A percentile compares a stretch with the other conserved stretches of the same genome.
Conservation (phyloP, 2,888 invertebrate species). For the Sepiola atlantica region DNA sequence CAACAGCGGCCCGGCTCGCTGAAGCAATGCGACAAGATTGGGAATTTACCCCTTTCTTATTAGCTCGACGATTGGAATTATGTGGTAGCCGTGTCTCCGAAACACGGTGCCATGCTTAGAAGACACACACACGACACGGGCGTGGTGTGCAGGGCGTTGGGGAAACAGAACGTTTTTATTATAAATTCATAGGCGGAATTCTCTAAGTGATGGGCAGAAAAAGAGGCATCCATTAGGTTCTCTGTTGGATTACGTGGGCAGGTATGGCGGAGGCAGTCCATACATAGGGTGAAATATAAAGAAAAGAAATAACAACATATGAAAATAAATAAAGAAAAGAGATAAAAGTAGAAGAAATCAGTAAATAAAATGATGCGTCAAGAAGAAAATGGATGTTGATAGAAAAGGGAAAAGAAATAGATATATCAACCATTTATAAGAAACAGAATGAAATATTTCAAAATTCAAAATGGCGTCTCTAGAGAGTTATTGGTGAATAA, state of each 20-base stretch:
- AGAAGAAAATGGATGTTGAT: not conserved
- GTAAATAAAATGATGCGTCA: no score
- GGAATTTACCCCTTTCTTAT: not conserved
- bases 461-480: not conserved
- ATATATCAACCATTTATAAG: not conserved
- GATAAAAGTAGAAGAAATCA: not conserved
- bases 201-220: not conserved
- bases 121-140: not conserved
- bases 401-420: not conserved
- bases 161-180: not conserved
- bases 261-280: not conserved
- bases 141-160: not conserved
- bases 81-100: not conserved
- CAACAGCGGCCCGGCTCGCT: not conserved
- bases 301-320: not conserved
- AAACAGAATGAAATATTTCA: not conserved
- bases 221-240: not conserved
- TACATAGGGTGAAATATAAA: not conserved
- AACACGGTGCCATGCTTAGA: not conserved
- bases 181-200: not conserved
- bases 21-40: conserved; percentile 20
- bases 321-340: not conserved
- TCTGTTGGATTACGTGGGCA: not conserved
- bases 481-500: no score
- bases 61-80: not conserved